These are phyloP conservation scores for Lota lota DNA, from an alignment of 2,113 vertebrate genomes.

Conservation along the genomic window DNA sequence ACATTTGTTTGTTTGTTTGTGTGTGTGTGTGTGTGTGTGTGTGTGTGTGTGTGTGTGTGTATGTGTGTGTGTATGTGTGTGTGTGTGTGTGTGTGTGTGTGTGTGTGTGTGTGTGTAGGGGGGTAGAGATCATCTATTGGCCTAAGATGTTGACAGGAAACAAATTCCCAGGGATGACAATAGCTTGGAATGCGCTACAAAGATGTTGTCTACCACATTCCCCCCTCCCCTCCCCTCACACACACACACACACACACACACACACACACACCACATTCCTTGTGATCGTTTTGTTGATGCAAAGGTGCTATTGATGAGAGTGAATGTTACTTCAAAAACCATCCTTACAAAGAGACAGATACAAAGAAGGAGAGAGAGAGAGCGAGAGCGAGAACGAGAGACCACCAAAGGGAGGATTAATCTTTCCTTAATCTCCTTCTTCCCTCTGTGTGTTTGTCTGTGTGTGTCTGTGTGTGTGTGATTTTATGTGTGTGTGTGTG, in stretches of 20 bases:
- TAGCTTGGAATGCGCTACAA: slow-evolving; percentile 67
- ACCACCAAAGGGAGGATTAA: slow-evolving; percentile 70
- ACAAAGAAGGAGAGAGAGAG: not conserved
- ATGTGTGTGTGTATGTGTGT: too few species aligned
- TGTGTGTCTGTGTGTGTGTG: slow-evolving; percentile 16
- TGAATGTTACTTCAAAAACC: slow-evolving; percentile 68
- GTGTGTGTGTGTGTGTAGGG: too few species aligned
- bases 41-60: too few species aligned
- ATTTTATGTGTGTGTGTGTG: slow-evolving; percentile 8
- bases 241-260: slow-evolving; percentile 12
- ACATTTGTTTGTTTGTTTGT: too few species aligned
- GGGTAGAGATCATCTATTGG: slow-evolving; percentile 63
- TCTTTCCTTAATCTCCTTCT: slow-evolving; percentile 46
- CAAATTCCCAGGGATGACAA: slow-evolving; percentile 69
- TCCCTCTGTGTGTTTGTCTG: slow-evolving; percentile 19
- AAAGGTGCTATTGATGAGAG: slow-evolving; percentile 71
- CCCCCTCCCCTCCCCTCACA: slow-evolving; percentile 19
- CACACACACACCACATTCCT: not conserved
- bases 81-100: too few species aligned
- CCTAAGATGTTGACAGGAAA: slow-evolving; percentile 70
- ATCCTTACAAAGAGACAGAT: slow-evolving; percentile 27
- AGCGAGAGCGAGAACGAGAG: not conserved
- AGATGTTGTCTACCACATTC: slow-evolving; percentile 65
- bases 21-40: too few species aligned
- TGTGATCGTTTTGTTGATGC: slow-evolving; percentile 70